Conservation (phyloP, 2,888 invertebrate species). For the Parthenolecanium corni region DNA sequence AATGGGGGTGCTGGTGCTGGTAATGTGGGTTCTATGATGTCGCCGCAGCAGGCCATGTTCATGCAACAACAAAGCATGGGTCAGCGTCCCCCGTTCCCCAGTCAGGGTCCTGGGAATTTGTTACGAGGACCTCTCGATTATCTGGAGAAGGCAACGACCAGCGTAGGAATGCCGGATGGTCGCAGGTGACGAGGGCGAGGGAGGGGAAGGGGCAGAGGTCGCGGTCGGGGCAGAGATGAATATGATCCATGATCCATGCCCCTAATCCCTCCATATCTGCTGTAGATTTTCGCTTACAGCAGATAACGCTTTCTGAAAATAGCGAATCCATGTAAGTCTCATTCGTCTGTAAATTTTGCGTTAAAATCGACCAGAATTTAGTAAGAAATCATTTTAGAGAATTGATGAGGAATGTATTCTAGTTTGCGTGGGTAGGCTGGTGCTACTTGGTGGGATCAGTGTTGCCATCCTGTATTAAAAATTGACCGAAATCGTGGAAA, state of each 20-base stretch:
- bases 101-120: slow-evolving; percentile 43
- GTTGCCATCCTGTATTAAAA: too few species aligned
- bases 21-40: slow-evolving; percentile 30
- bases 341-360: too few species aligned
- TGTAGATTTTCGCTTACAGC: slow-evolving; percentile 27
- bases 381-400: too few species aligned
- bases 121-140: slow-evolving; percentile 76
- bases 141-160: slow-evolving; percentile 80
- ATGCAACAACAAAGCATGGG: slow-evolving; percentile 41
- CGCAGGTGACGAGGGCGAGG: slow-evolving; percentile 77
- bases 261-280: slow-evolving; percentile 32
- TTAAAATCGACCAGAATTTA: too few species aligned
- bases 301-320: slow-evolving; percentile 12
- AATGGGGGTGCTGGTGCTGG: slow-evolving; percentile 5
- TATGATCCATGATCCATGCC: slow-evolving; percentile 33
- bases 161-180: slow-evolving; percentile 77
- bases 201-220: slow-evolving; percentile 62
- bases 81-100: slow-evolving; percentile 43
- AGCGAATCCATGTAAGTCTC: neutral
- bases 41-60: slow-evolving; percentile 44
- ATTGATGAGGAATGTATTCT: too few species aligned
- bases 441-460: too few species aligned
- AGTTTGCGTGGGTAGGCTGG: too few species aligned
- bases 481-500: too few species aligned
- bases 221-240: slow-evolving; percentile 61